Percentiles rank a stretch among this genome's conserved stretches.
phyloP scores from a whole-genome alignment of 1,140 invertebrate species.

The Schlechtendalia chinensis region DNA sequence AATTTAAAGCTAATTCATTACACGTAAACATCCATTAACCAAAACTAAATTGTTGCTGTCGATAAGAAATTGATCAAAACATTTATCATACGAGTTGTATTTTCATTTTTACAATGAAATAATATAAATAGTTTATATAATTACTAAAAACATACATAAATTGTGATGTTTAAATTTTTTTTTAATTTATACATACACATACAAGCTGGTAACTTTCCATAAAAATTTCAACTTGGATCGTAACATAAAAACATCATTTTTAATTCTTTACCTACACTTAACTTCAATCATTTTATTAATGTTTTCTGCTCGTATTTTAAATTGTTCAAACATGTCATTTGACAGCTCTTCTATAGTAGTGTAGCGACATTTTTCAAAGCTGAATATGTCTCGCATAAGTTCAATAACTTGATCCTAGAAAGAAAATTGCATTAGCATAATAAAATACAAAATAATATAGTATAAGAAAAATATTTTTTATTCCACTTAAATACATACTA shows the following conservation, averaged over 20 bases:
- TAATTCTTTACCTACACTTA: slow-evolving; percentile 26
- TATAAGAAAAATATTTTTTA: not conserved
- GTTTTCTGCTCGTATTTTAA: slow-evolving; percentile 66
- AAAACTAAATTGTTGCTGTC: too few species aligned
- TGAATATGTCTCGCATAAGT: slow-evolving; percentile 88
- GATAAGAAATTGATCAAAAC: too few species aligned
- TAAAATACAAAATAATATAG: not conserved
- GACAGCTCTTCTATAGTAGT: slow-evolving; percentile 83
- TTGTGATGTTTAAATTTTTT: too few species aligned
- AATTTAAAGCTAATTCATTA: too few species aligned
- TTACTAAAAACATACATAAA: too few species aligned
- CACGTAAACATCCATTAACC: too few species aligned
- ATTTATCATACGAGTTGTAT: too few species aligned
- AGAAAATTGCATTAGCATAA: slow-evolving; percentile 43
- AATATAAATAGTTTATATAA: too few species aligned
- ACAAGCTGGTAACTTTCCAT: not conserved
- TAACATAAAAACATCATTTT: not conserved
- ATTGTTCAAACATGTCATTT: slow-evolving; percentile 74
- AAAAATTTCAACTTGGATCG: not conserved
- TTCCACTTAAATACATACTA: not conserved
- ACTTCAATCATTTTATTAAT: slow-evolving; percentile 58
- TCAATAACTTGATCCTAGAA: slow-evolving; percentile 79
- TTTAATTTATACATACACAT: too few species aligned
- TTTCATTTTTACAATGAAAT: too few species aligned
- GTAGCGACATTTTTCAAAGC: slow-evolving; percentile 85